Percentiles rank a stretch among this genome's conserved stretches.
phyloP scores from a whole-genome alignment of 1,140 invertebrate genomes.

The Trichoplusia ni region DNA sequence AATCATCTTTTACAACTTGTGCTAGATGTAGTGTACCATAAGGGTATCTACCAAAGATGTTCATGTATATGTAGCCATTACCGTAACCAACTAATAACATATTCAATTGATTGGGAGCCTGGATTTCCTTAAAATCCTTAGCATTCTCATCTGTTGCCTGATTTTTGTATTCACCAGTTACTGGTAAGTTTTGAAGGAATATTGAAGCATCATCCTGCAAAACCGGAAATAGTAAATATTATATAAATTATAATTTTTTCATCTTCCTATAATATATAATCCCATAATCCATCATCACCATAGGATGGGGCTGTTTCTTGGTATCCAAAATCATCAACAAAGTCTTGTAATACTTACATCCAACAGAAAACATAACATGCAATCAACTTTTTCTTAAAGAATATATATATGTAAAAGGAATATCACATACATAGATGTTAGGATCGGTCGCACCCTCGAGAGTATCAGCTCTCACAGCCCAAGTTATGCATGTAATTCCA shows the following conservation, averaged over 20 bases:
- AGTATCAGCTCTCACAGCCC: conserved; percentile 79
- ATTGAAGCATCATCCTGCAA: conserved; percentile 81
- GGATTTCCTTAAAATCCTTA: conserved; percentile 85
- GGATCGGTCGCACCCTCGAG: conserved; percentile 68
- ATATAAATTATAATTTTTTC: neutral
- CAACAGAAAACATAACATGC: too few species aligned
- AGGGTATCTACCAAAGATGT: conserved; percentile 92
- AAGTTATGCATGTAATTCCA: conserved; percentile 83
- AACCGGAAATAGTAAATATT: neutral
- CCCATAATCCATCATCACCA: too few species aligned
- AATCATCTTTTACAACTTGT: conserved; percentile 79
- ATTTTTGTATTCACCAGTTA: conserved; percentile 68
- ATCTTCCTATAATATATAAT: too few species aligned
- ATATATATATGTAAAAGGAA: neutral
- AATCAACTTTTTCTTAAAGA: too few species aligned
- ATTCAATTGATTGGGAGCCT: conserved; percentile 87
- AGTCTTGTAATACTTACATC: too few species aligned
- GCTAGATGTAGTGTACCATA: conserved; percentile 87
- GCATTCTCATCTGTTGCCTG: conserved; percentile 80
- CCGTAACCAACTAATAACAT: conserved; percentile 90
- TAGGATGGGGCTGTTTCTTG: too few species aligned
- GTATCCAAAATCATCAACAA: too few species aligned
- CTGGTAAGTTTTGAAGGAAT: conserved; percentile 80
- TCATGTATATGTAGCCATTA: conserved; percentile 87
- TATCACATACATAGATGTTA: conserved; percentile 72